Base-by-base conservation (phyloP, 1,140 invertebrate genomes). In the Drosophila sp. region DNA sequence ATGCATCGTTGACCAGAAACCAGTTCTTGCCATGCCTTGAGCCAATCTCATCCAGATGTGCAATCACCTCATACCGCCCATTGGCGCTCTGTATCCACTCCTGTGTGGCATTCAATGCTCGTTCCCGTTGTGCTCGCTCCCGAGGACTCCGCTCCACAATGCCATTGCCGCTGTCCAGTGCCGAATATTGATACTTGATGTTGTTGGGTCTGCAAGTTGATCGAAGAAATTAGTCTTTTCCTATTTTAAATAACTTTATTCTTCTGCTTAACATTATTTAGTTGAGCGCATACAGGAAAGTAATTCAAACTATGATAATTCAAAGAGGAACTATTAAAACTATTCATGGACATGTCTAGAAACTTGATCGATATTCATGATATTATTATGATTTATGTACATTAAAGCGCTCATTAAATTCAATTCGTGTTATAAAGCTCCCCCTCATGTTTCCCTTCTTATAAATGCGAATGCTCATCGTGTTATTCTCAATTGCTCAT, bases 21-120 rank as follows among this genome's bases (percentile, higher is more conserved):
- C 97, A 98, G 87, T 97, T 95, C 90, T 97, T 97, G 90, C 96
- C 96, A 45, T 95, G 93, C 72, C 97, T 93, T 18, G 96, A 97
- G 7, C 97, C 97, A 67, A 97, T 96, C 73, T 96, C 94, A 81
- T 95, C 94, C 57, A 97, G 93, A 80, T 96, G 95, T 45, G 95
- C 94, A 59, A 96, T 93, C 59, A 97, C 93, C 73, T 94, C 94
- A 90, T 97, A 97, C 72, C 97, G 93, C 3, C 94, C 92, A 76
- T 92, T 93, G 25, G 93, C 93, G 69, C 93, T 93, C 77, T 93
- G 92, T 67, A 96, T 93, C 92, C 95, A 96, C 73, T 94, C 93
- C 71, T 94, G 94, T 70, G 95, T 96, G 48, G 94, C 93, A 58
- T 93, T 93, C 74, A 95, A 93, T 48, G 94, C 94, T 54, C 93